Percentiles rank a stretch among this genome's conserved stretches.
phyloP scores from a whole-genome alignment of 2,797 vertebrate species.

The Hapalemur alaotrensis region DNA sequence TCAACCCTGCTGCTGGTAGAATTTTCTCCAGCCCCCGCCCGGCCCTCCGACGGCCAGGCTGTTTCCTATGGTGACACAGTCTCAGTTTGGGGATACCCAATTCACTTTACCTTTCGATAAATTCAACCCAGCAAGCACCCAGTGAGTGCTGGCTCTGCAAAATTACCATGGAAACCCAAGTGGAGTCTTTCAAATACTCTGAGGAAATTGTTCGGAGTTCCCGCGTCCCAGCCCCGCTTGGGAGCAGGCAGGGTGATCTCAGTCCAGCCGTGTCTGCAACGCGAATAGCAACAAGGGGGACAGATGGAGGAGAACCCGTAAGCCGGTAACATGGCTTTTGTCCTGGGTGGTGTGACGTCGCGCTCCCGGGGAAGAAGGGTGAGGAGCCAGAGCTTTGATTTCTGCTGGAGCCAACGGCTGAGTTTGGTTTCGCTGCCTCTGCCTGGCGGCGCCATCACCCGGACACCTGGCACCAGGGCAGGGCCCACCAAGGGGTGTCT shows the following conservation, averaged over 20 bases:
- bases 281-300: background rate
- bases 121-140: constrained; percentile 59
- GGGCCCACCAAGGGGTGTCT: constrained; percentile 29
- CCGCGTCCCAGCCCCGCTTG: background rate
- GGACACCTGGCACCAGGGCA: background rate
- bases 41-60: background rate
- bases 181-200: constrained; percentile 51
- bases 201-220: constrained; percentile 31
- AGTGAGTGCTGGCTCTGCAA: constrained; percentile 44
- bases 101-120: constrained; percentile 49
- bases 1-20: background rate
- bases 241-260: background rate
- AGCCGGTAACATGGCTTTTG: background rate
- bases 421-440: constrained; percentile 29
- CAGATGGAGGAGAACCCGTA: constrained; percentile 7
- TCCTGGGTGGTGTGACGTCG: background rate
- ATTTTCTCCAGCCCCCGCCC: background rate
- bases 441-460: background rate
- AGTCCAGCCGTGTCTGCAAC: background rate
- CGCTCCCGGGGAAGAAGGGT: background rate
- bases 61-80: background rate
- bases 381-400: constrained; percentile 61
- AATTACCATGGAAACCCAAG: constrained; percentile 63
- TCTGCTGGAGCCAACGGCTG: constrained; percentile 24
- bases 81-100: background rate